Percentiles rank a stretch among this genome's conserved stretches.
These are phyloP conservation scores for Amphipoea oculea DNA, from an alignment of 2,888 invertebrate genomes.

Conservation along the genomic window DNA sequence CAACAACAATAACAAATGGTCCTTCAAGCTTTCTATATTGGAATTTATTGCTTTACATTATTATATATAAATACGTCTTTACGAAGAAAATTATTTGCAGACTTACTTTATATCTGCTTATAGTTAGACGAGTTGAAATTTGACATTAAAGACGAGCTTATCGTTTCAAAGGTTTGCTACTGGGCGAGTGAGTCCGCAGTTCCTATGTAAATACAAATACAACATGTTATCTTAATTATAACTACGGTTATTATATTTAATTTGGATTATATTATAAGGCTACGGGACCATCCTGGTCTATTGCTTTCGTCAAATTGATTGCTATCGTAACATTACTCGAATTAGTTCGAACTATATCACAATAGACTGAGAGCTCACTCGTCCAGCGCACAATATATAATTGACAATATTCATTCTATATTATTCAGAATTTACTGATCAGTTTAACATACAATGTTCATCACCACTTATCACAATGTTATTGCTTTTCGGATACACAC, in stretches of 20 bases:
- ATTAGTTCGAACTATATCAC: conserved; percentile 46
- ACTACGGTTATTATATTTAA: conserved; percentile 57
- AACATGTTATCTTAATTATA: conserved; percentile 55
- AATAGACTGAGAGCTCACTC: conserved; percentile 68
- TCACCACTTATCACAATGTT: conserved; percentile 87
- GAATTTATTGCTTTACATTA: conserved; percentile 79
- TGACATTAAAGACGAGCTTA: conserved; percentile 65
- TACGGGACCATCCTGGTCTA: conserved; percentile 64
- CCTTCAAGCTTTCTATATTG: conserved; percentile 85
- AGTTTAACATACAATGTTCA: conserved; percentile 78
- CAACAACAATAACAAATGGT: conserved; percentile 86
- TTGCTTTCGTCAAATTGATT: conserved; percentile 64
- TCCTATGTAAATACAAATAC: conserved; percentile 57
- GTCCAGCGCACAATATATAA: conserved; percentile 76
- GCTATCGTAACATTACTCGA: conserved; percentile 57
- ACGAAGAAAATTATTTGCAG: conserved; percentile 67
- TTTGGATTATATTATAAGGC: conserved; percentile 64
- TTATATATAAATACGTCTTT: conserved; percentile 73
- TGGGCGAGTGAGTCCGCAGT: conserved; percentile 49
- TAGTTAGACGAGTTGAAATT: conserved; percentile 69
- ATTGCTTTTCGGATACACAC: conserved; percentile 89
- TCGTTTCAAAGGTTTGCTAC: conserved; percentile 55
- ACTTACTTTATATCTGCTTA: conserved; percentile 70
- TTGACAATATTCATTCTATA: conserved; percentile 85
- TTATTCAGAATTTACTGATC: conserved; percentile 76